phyloP scores from a whole-genome alignment of 1,140 invertebrate genomes.

The Drosophila chauvacae region DNA sequence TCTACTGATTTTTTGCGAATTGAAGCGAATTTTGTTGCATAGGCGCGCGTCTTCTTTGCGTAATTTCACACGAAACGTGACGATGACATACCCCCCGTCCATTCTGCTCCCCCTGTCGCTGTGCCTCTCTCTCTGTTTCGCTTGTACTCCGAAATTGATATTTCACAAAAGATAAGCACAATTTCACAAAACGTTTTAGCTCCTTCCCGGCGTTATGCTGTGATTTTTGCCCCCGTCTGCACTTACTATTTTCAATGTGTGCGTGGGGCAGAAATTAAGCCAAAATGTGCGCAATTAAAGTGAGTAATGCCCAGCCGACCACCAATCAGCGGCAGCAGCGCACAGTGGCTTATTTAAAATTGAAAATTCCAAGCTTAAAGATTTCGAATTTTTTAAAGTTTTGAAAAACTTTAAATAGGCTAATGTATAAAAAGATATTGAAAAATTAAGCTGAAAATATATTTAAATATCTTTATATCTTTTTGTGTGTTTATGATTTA shows the following conservation, averaged over 20 bases:
- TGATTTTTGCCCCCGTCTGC: slow-evolving; percentile 61
- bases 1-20: slow-evolving; percentile 21
- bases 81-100: slow-evolving; percentile 48
- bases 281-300: slow-evolving; percentile 80
- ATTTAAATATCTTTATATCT: no score
- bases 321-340: slow-evolving; percentile 38
- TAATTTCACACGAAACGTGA: slow-evolving; percentile 81
- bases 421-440: background rate
- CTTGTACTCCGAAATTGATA: slow-evolving; percentile 61
- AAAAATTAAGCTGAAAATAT: background rate
- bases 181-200: slow-evolving; percentile 78
- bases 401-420: background rate
- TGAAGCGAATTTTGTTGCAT: slow-evolving; percentile 4
- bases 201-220: slow-evolving; percentile 54
- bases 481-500: background rate
- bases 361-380: background rate
- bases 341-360: slow-evolving; percentile 6
- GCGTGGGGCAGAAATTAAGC: slow-evolving; percentile 70
- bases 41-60: slow-evolving; percentile 69
- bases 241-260: slow-evolving; percentile 40
- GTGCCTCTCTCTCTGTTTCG: background rate
- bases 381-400: background rate
- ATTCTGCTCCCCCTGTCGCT: background rate
- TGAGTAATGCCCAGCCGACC: slow-evolving; percentile 70
- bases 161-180: slow-evolving; percentile 77